Base-by-base conservation (phyloP, 2,888 invertebrate genomes). In the Parelbella ahira region DNA sequence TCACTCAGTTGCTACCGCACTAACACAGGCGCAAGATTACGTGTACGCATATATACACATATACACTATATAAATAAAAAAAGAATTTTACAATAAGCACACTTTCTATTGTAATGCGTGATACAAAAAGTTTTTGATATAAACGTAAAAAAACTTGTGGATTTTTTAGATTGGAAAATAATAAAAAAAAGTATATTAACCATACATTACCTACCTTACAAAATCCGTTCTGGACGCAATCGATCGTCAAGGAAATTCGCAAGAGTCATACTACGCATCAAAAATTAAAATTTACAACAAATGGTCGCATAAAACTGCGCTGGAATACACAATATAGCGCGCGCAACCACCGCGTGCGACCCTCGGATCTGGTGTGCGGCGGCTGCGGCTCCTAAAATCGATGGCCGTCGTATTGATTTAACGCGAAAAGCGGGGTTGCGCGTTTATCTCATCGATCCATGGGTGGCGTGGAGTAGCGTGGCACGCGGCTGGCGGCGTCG, bases 381-480 rank as follows among this genome's bases (percentile, higher is more conserved):
- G 88, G 88, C 89, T 89, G 89, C 88, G 89, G 88, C 89, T 89
- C 70, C 81, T 80, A 90, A 91, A 91, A 92, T 92, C 92, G 92
- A 92, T 92, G 89, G 88, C 90, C 89, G 89, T 89, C 76, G 89
- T 91, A 92, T 92, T 91, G 91, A 91, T 91, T 90, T 88, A 88
- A 82, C 76, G 76, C 86, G 82, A 88, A 72, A 70, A 92, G 91
- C 91, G 90, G 91, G 90, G 89, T 89, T 90, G 91, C 90, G 90
- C 91, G 90, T 92, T 91, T 92, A 92, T 92, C 91, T 89, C 90
- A 92, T 92, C 92, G 92, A 93, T 91, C 86, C 78, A 77, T 63
- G 69, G 68, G 63, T 65, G 67, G 75, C 71, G 71, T 67, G 62
- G 50, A 58, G 51, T 50, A 12, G 4, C 11, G 11, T 50, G 53